These are phyloP conservation scores for Hypsopygia costalis DNA, from an alignment of 2,888 invertebrate species.

Conservation along the genomic window DNA sequence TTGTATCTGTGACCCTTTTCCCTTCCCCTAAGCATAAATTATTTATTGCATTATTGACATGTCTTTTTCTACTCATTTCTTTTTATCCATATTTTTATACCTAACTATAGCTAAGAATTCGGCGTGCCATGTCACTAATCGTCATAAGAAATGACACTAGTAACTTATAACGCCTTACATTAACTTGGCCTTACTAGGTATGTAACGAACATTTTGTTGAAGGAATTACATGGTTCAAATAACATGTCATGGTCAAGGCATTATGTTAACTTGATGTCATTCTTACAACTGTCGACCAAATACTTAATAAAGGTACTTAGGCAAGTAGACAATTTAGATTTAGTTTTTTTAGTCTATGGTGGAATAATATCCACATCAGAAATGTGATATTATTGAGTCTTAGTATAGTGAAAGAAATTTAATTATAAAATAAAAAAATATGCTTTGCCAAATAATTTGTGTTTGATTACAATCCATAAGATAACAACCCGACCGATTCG, in stretches of 20 bases:
- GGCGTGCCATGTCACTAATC: not conserved
- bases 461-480: slow-evolving; percentile 15
- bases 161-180: not conserved
- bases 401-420: slow-evolving; percentile 58
- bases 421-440: slow-evolving; percentile 54
- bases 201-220: not conserved
- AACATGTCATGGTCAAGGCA: not conserved
- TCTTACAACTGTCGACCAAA: slow-evolving; percentile 9
- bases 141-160: slow-evolving; percentile 3
- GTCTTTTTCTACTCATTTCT: too few species aligned
- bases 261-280: not conserved
- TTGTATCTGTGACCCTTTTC: too few species aligned
- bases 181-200: not conserved
- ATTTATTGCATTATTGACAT: too few species aligned
- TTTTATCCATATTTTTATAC: too few species aligned
- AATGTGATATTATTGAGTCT: slow-evolving; percentile 86
- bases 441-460: slow-evolving; percentile 45
- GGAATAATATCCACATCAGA: slow-evolving; percentile 85
- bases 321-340: slow-evolving; percentile 30
- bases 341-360: slow-evolving; percentile 61
- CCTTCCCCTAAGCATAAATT: too few species aligned
- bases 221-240: too few species aligned
- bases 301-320: slow-evolving; percentile 33
- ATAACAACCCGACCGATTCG: too few species aligned
- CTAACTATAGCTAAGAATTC: not conserved